Evolutionary conservation across 2,113 vertebrate genomes (phyloP).

Genomic region (Ascaphus truei): DNA sequence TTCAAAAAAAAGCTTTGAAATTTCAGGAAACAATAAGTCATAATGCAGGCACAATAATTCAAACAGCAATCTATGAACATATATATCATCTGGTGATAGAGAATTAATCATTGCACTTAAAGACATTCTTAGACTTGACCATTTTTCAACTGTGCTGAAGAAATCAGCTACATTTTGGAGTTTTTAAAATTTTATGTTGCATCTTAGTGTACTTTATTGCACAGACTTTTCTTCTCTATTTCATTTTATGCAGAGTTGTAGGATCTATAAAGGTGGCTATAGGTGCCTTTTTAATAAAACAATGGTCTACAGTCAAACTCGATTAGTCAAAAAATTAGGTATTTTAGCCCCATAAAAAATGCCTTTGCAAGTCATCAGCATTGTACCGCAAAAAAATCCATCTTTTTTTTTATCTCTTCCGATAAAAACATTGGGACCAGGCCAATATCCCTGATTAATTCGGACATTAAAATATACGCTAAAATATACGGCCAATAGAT

Average conservation of each 20-base stretch:
- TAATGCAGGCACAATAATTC: slow-evolving; percentile 67
- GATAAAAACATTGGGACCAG: no score
- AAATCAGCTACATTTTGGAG: slow-evolving; percentile 56
- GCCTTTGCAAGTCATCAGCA: no score
- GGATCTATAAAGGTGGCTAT: neutral
- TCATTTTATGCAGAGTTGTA: neutral
- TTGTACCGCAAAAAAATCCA: no score
- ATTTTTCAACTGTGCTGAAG: slow-evolving; percentile 67
- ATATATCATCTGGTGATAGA: slow-evolving; percentile 71
- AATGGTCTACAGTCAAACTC: no score
- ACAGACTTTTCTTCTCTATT: no score
- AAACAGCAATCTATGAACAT: slow-evolving; percentile 70
- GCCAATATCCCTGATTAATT: no score
- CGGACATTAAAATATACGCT: no score
- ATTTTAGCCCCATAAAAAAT: no score
- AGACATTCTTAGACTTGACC: slow-evolving; percentile 60
- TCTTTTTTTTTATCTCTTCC: no score
- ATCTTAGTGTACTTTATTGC: slow-evolving; percentile 43
- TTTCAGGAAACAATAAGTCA: slow-evolving; percentile 75
- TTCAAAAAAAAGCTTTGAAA: slow-evolving; percentile 63
- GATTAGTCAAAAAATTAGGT: no score
- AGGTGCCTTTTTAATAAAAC: no score
- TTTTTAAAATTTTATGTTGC: slow-evolving; percentile 59
- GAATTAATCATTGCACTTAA: slow-evolving; percentile 78
- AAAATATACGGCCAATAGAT: no score